These are phyloP conservation scores for Graptemys geographica DNA, from an alignment of 2,797 vertebrate genomes.

Conservation along the genomic window DNA sequence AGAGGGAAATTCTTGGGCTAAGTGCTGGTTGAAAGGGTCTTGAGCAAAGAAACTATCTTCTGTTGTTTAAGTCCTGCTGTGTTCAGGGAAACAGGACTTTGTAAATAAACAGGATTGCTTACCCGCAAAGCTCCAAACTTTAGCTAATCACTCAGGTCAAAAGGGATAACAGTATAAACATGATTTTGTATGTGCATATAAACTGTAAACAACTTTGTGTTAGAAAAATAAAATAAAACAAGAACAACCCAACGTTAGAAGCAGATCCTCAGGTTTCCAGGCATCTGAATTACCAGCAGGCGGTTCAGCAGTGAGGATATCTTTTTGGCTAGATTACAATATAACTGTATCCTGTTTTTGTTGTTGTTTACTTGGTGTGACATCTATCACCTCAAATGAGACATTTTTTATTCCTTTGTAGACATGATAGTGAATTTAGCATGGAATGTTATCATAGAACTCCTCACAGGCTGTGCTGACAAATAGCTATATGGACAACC, in stretches of 20 bases:
- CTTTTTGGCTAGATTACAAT: conserved; percentile 17
- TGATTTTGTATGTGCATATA: neutral
- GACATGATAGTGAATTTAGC: conserved; percentile 72
- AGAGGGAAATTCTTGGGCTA: neutral
- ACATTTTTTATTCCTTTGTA: conserved; percentile 77
- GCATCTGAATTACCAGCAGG: neutral
- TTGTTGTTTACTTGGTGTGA: conserved; percentile 72
- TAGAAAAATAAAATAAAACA: conserved; percentile 10
- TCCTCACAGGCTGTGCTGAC: conserved; percentile 75
- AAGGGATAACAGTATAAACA: neutral
- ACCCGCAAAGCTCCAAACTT: neutral
- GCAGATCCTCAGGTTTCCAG: neutral
- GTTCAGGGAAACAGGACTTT: neutral
- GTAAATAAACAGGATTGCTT: neutral
- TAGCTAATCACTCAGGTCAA: neutral
- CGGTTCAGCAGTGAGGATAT: neutral
- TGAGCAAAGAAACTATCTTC: neutral
- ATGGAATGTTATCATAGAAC: conserved; percentile 73
- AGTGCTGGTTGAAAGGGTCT: neutral
- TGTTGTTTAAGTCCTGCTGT: neutral
- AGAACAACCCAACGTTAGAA: neutral
- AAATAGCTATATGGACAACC: conserved; percentile 78
- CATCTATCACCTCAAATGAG: conserved; percentile 72
- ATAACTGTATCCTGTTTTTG: neutral
- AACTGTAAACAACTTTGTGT: conserved; percentile 7